Percentiles rank a stretch among this genome's conserved stretches.
phyloP scores from a whole-genome alignment of 2,888 invertebrate genomes.

The Athripsodes cinereus region DNA sequence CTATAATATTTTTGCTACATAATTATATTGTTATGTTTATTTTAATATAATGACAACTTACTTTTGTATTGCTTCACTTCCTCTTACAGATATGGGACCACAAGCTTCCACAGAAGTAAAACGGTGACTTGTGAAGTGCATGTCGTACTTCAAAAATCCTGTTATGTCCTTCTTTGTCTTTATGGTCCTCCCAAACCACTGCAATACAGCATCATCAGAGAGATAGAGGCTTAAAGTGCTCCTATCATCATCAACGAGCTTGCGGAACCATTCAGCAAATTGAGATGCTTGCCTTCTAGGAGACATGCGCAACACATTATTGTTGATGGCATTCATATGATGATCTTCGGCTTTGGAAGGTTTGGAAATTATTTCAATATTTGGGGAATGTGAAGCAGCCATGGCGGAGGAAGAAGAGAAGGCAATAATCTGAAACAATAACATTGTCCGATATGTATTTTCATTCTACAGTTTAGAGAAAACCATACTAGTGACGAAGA shows the following conservation, averaged over 20 bases:
- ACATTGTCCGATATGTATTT: no score
- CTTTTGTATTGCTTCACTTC: constrained; percentile 31
- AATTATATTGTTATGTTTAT: neutral
- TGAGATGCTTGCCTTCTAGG: constrained; percentile 33
- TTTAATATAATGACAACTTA: constrained; percentile 27
- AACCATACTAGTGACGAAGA: no score
- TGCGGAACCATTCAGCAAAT: constrained; percentile 45
- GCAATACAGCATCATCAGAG: constrained; percentile 48
- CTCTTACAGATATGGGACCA: constrained; percentile 35
- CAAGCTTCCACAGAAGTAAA: constrained; percentile 44
- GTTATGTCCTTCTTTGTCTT: constrained; percentile 53
- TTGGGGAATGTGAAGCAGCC: constrained; percentile 17
- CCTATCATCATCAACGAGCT: constrained; percentile 47
- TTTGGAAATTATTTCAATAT: neutral
- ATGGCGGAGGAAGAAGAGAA: neutral
- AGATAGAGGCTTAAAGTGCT: constrained; percentile 45
- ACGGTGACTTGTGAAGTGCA: constrained; percentile 47
- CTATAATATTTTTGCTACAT: neutral
- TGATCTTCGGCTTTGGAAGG: constrained; percentile 7
- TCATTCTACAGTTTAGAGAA: no score
- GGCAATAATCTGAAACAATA: neutral
- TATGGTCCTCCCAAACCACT: constrained; percentile 61
- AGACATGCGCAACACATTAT: constrained; percentile 14
- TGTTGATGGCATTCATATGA: constrained; percentile 22
- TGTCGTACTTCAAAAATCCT: constrained; percentile 50